These are phyloP conservation scores for Ochropacha duplaris DNA, from an alignment of 2,888 invertebrate species.

Conservation along the genomic window DNA sequence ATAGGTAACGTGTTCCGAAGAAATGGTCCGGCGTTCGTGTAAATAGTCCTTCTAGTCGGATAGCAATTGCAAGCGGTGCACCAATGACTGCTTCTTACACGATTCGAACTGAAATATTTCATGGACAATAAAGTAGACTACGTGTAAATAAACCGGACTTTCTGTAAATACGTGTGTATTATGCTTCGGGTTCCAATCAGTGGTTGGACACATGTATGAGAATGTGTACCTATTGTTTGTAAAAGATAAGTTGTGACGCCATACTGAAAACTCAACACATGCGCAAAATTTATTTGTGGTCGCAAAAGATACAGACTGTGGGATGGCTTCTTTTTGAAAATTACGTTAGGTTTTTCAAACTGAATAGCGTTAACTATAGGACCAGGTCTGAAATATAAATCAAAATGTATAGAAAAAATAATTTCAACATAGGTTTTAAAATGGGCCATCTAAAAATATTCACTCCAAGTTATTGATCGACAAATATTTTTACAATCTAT, in stretches of 20 bases:
- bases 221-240: not conserved
- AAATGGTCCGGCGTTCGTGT: not conserved
- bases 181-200: not conserved
- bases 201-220: not conserved
- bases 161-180: not conserved
- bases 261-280: not conserved
- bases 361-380: no score
- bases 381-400: no score
- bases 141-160: not conserved
- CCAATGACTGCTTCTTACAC: not conserved
- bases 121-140: not conserved
- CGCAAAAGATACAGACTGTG: no score
- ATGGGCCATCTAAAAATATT: no score
- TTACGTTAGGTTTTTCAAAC: no score
- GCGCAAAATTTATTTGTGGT: no score
- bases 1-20: conserved; percentile 1
- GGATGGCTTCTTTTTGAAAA: no score
- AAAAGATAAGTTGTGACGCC: not conserved
- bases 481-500: no score
- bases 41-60: not conserved
- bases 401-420: no score
- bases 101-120: not conserved
- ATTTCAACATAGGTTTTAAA: no score
- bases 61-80: not conserved
- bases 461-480: no score